Evolutionary conservation across 2,797 vertebrate species (phyloP).

Genomic region (Aulostomus chinensis): DNA sequence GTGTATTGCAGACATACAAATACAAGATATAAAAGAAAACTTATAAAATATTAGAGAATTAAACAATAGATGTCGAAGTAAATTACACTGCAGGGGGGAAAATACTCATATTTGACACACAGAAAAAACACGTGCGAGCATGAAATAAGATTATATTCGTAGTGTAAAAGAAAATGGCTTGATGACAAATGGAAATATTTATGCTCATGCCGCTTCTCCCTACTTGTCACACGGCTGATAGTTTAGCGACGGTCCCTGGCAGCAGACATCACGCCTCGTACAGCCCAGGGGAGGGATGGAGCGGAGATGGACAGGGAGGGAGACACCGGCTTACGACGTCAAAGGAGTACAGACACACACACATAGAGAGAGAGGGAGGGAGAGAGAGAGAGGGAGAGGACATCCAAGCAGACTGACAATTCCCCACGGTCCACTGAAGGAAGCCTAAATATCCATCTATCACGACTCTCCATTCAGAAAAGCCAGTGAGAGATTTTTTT

Average conservation of each 20-base stretch:
- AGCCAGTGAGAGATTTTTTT: conserved; percentile 42
- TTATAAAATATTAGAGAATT: too few relatives aligned
- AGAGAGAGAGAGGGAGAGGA: conserved; percentile 57
- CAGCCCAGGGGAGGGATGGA: conserved; percentile 80
- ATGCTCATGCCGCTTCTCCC: background rate
- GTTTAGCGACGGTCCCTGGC: conserved; percentile 72
- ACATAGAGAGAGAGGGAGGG: conserved; percentile 14
- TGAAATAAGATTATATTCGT: too few relatives aligned
- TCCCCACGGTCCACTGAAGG: conserved; percentile 62
- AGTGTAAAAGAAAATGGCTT: too few relatives aligned
- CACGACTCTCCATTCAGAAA: conserved; percentile 34
- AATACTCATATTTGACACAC: too few relatives aligned
- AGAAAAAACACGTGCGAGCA: too few relatives aligned
- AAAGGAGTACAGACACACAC: conserved; percentile 75
- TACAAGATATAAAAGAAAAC: too few relatives aligned
- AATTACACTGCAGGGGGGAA: too few relatives aligned
- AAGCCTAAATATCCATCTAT: conserved; percentile 51
- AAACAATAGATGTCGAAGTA: too few relatives aligned
- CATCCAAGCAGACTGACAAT: conserved; percentile 65
- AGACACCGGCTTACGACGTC: conserved; percentile 87
- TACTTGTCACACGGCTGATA: conserved; percentile 1
- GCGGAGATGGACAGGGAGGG: conserved; percentile 82
- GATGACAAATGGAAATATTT: too few relatives aligned
- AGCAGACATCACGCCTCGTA: conserved; percentile 75
- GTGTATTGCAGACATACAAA: too few relatives aligned